Evolutionary conservation across 2,797 vertebrate genomes (phyloP).

Genomic region (Acipenser ruthenus): DNA sequence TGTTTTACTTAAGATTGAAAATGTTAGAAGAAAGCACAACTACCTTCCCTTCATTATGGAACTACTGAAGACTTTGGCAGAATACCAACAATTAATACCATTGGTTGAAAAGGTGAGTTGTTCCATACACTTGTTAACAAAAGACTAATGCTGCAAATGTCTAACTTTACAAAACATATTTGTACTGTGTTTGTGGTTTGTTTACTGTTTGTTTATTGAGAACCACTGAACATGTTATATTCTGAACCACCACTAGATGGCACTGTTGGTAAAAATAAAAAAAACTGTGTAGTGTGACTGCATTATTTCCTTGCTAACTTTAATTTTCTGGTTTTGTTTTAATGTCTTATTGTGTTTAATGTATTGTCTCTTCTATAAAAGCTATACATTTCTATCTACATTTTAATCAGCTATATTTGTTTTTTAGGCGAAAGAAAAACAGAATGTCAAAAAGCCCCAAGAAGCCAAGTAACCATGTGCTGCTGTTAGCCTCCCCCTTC

Average conservation of each 20-base stretch:
- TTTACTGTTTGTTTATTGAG: background rate
- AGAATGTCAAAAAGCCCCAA: conserved; percentile 90
- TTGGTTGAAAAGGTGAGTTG: conserved; percentile 84
- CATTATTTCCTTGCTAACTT: background rate
- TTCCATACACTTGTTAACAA: background rate
- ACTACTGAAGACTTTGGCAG: conserved; percentile 90
- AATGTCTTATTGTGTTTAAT: conserved; percentile 4
- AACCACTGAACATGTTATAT: background rate
- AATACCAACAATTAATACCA: conserved; percentile 94
- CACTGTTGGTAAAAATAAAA: conserved; percentile 6
- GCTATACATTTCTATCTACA: too few species aligned
- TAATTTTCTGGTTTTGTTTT: conserved; percentile 1
- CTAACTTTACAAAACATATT: background rate
- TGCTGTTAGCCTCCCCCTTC: conserved; percentile 18
- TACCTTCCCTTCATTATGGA: conserved; percentile 98
- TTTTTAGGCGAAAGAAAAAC: conserved; percentile 90
- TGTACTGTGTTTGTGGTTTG: background rate
- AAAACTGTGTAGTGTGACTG: background rate
- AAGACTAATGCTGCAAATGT: background rate
- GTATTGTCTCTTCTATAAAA: conserved; percentile 9
- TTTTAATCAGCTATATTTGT: conserved; percentile 14
- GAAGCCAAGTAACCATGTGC: conserved; percentile 76
- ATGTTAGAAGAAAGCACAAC: conserved; percentile 96
- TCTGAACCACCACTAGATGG: conserved; percentile 12
- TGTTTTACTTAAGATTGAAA: conserved; percentile 75